Percentiles rank a stretch among this genome's conserved stretches.
Evolutionary conservation across 1,140 invertebrate genomes (phyloP).

Genomic region (Lineus longissimus): DNA sequence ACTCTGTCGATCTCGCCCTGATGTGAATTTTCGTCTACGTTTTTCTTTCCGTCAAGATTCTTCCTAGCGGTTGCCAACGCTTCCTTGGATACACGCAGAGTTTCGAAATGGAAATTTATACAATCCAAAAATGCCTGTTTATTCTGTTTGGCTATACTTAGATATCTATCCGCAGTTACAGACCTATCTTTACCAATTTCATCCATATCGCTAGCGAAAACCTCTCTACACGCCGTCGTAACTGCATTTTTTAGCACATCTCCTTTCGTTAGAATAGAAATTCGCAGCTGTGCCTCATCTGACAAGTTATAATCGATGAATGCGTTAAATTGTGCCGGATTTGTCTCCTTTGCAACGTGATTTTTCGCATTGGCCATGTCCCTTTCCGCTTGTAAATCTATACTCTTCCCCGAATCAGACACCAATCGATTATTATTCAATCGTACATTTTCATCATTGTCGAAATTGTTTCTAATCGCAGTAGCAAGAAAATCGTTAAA

Average conservation of each 20-base stretch:
- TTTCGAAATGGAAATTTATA: slow-evolving; percentile 6
- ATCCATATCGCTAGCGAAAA: not conserved
- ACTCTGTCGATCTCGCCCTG: too few species aligned
- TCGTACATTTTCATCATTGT: not conserved
- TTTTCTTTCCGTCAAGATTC: too few species aligned
- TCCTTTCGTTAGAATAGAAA: not conserved
- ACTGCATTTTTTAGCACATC: not conserved
- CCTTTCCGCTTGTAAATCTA: slow-evolving; percentile 3
- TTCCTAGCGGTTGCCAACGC: not conserved
- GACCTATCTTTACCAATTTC: slow-evolving; percentile 5
- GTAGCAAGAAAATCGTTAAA: slow-evolving; percentile 2
- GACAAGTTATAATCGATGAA: not conserved
- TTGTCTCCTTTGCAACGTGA: not conserved
- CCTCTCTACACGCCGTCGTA: not conserved
- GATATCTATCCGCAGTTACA: slow-evolving; percentile 1
- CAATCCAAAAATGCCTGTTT: slow-evolving; percentile 5
- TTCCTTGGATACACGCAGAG: slow-evolving; percentile 2
- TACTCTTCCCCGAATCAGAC: not conserved
- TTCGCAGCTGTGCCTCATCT: not conserved
- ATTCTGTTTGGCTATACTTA: slow-evolving; percentile 4
- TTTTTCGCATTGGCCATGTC: slow-evolving; percentile 2
- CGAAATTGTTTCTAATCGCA: slow-evolving; percentile 4
- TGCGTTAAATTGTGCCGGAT: not conserved
- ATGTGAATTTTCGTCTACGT: too few species aligned
- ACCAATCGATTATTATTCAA: slow-evolving; percentile 6